These are phyloP conservation scores for Asarcornis scutulata DNA, from an alignment of 2,113 vertebrate species.

Conservation along the genomic window DNA sequence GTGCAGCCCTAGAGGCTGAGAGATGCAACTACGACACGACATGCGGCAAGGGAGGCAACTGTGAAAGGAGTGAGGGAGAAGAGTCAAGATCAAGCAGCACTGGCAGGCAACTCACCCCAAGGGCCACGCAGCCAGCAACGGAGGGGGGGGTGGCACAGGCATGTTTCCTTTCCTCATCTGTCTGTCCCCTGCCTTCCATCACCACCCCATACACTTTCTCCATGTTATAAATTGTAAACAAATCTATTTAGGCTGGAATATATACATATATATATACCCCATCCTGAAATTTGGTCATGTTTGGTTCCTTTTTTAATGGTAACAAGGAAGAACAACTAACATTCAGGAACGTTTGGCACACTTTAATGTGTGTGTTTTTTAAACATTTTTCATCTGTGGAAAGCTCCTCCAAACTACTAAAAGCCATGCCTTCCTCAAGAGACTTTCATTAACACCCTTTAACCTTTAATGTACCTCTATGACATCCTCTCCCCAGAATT, in stretches of 20 bases:
- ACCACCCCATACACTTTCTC: background rate
- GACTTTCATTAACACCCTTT: conserved; percentile 19
- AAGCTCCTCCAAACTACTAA: conserved; percentile 15
- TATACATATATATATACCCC: background rate
- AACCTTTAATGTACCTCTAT: conserved; percentile 8
- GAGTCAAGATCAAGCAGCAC: conserved; percentile 7
- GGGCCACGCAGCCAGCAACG: background rate
- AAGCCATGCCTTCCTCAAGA: background rate
- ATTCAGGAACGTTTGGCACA: background rate
- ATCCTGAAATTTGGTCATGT: background rate
- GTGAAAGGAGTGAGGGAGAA: background rate
- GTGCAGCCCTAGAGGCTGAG: conserved; percentile 32
- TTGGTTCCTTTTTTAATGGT: background rate
- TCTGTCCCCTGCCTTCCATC: background rate
- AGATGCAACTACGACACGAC: background rate
- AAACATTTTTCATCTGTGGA: background rate
- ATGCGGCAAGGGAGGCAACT: background rate
- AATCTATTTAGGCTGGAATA: background rate
- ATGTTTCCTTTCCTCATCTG: background rate
- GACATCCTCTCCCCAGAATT: background rate
- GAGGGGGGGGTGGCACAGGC: background rate
- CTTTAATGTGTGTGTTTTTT: background rate
- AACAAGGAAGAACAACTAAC: background rate
- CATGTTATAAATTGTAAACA: background rate
- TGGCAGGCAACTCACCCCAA: background rate